Percentiles rank a stretch among this genome's conserved stretches.
Evolutionary conservation across 92 coral and sea anemone species (phyloP).

Genomic region (Diadumene lineata): DNA sequence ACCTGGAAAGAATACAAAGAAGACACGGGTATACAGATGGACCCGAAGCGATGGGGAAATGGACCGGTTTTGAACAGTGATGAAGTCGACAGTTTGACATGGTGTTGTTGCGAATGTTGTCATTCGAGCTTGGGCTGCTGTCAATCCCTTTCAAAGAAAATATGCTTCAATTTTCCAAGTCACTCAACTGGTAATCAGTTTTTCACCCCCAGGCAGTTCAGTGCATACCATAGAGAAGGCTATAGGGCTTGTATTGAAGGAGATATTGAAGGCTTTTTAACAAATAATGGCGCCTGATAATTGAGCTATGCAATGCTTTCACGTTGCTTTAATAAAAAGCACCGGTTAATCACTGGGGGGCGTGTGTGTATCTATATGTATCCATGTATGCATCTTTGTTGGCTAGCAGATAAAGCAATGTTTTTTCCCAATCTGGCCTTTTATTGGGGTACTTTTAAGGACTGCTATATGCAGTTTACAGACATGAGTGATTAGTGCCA

Average conservation of each 20-base stretch:
- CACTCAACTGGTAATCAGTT: slow-evolving; percentile 69
- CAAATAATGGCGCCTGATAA: too few relatives aligned
- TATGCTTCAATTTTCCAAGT: slow-evolving; percentile 67
- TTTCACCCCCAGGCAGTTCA: slow-evolving; percentile 70
- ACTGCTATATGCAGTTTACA: too few relatives aligned
- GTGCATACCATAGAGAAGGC: slow-evolving; percentile 86
- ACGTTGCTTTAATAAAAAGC: too few relatives aligned
- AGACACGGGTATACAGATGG: slow-evolving; percentile 70
- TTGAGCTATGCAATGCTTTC: too few relatives aligned
- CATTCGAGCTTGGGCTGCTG: slow-evolving; percentile 24
- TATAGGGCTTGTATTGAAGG: slow-evolving; percentile 83
- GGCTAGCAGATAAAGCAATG: too few relatives aligned
- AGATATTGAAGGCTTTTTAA: slow-evolving; percentile 64
- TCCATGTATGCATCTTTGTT: too few relatives aligned
- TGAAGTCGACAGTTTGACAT: slow-evolving; percentile 81
- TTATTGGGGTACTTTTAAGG: too few relatives aligned
- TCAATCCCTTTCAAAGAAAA: slow-evolving; percentile 41
- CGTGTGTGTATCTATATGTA: too few relatives aligned
- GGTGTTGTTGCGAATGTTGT: slow-evolving; percentile 89
- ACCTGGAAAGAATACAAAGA: slow-evolving; percentile 75
- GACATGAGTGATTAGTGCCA: too few relatives aligned
- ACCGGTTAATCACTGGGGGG: too few relatives aligned
- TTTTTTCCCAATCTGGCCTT: too few relatives aligned
- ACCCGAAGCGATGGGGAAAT: slow-evolving; percentile 67
- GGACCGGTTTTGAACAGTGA: slow-evolving; percentile 73